Percentiles rank a stretch among this genome's conserved stretches.
Evolutionary conservation across 2,113 vertebrate genomes (phyloP).

Genomic region (Phylloscopus trochilus): DNA sequence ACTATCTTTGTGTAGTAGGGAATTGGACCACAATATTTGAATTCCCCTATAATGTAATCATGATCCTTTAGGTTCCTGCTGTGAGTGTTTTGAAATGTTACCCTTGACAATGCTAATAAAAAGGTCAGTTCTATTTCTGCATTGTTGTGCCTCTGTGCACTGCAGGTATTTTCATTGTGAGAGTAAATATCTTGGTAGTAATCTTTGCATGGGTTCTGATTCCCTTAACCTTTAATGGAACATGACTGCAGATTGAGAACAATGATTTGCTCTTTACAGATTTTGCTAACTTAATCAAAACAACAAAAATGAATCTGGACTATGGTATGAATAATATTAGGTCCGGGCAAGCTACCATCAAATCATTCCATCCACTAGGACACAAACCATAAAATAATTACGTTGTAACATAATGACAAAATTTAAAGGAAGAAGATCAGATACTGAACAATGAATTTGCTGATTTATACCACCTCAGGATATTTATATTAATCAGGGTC

Average conservation of each 20-base stretch:
- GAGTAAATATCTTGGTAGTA: neutral
- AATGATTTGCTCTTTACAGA: neutral
- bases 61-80: neutral
- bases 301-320: neutral
- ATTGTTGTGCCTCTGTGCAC: neutral
- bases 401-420: neutral
- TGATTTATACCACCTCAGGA: neutral
- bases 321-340: neutral
- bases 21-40: neutral
- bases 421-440: neutral
- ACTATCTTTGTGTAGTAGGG: neutral
- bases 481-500: neutral
- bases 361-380: neutral
- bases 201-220: neutral
- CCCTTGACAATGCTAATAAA: neutral
- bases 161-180: neutral
- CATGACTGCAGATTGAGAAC: neutral
- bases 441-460: neutral
- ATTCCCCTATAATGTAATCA: neutral
- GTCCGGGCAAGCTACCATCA: neutral
- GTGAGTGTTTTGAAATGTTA: neutral
- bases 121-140: neutral
- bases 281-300: constrained; percentile 7
- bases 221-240: neutral
- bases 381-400: neutral